Evolutionary conservation across 2,888 invertebrate genomes (phyloP).

Genomic region (Mythimna albipuncta): DNA sequence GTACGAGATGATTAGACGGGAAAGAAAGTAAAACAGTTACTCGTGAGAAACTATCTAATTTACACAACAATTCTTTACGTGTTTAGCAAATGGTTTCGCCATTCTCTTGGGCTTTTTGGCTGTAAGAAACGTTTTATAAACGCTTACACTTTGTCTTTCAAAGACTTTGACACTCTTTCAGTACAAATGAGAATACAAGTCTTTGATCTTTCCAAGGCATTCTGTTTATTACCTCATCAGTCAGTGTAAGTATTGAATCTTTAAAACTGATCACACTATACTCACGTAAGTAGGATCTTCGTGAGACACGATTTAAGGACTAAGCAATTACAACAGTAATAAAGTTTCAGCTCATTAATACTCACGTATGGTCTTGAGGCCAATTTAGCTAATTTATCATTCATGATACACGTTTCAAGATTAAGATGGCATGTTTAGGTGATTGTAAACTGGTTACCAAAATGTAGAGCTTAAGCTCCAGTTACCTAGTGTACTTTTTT

Average conservation of each 20-base stretch:
- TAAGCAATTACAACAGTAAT: conserved; percentile 32
- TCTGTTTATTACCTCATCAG: no score
- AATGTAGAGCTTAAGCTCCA: not conserved
- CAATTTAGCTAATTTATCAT: conserved; percentile 18
- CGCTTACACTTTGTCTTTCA: conserved; percentile 20
- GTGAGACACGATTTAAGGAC: conserved; percentile 34
- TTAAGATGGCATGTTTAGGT: not conserved
- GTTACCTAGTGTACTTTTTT: conserved; percentile 3
- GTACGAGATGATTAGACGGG: conserved; percentile 55
- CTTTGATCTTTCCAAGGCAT: conserved; percentile 3
- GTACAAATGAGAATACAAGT: not conserved
- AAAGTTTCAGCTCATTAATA: conserved; percentile 28
- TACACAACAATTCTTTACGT: conserved; percentile 72
- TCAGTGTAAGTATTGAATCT: not conserved
- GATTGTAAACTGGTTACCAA: conserved; percentile 6
- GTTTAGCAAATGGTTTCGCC: conserved; percentile 65
- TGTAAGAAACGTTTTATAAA: conserved; percentile 15
- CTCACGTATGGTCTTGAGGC: conserved; percentile 26
- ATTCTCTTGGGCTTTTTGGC: conserved; percentile 58
- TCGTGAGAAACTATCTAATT: conserved; percentile 74
- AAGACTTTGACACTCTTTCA: conserved; percentile 10
- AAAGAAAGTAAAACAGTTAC: conserved; percentile 70
- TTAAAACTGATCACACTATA: not conserved
- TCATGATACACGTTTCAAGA: conserved; percentile 13
- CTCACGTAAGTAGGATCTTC: conserved; percentile 39